Evolutionary conservation across 2,113 vertebrate species (phyloP).

Genomic region (Eubucco bourcierii): DNA sequence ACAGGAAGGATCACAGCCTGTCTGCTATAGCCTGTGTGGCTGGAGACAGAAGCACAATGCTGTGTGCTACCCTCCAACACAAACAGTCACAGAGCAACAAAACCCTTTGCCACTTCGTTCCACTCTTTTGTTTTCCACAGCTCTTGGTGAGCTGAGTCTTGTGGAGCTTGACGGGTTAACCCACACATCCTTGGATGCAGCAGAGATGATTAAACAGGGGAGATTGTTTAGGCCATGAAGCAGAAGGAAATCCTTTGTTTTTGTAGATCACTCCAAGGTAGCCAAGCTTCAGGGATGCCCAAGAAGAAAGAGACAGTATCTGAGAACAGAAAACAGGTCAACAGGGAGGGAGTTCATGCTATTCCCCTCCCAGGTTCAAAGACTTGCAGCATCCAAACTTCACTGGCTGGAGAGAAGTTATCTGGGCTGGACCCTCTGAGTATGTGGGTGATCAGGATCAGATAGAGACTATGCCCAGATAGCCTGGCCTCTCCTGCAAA

Average conservation of each 20-base stretch:
- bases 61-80: background rate
- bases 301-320: background rate
- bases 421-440: background rate
- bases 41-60: constrained; percentile 10
- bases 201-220: constrained; percentile 66
- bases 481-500: background rate
- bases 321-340: background rate
- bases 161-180: constrained; percentile 69
- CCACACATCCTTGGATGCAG: constrained; percentile 26
- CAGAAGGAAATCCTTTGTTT: constrained; percentile 64
- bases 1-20: background rate
- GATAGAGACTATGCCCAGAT: background rate
- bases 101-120: constrained; percentile 52
- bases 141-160: constrained; percentile 40
- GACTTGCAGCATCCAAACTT: background rate
- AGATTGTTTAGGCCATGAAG: constrained; percentile 52
- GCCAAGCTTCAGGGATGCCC: background rate
- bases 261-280: constrained; percentile 49
- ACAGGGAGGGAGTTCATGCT: background rate
- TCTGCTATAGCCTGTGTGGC: background rate
- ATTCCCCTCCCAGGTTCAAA: background rate
- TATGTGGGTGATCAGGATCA: background rate
- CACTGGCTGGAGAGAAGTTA: accelerated
- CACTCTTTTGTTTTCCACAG: constrained; percentile 62
- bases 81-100: constrained; percentile 47